phyloP scores from a whole-genome alignment of 2,113 vertebrate species.

The Psilopogon haemacephalus region DNA sequence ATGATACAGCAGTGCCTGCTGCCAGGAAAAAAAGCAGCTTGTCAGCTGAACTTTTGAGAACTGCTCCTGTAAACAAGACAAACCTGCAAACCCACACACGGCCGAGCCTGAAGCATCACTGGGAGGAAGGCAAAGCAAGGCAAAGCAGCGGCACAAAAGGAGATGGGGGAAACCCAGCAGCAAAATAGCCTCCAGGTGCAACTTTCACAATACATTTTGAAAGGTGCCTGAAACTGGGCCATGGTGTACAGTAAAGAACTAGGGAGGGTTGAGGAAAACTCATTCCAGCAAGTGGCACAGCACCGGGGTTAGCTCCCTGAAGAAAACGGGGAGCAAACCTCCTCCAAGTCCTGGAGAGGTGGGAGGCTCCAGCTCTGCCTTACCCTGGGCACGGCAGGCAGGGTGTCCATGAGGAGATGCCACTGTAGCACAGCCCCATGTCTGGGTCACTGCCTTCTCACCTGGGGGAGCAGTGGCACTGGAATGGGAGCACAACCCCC shows the following conservation, averaged over 20 bases:
- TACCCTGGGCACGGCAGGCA: neutral
- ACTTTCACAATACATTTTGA: slow-evolving; percentile 12
- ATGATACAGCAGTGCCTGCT: slow-evolving; percentile 5
- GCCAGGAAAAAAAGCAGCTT: slow-evolving; percentile 49
- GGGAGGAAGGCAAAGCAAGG: slow-evolving; percentile 31
- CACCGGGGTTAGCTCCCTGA: neutral
- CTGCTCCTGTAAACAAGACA: slow-evolving; percentile 24
- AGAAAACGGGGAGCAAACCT: neutral
- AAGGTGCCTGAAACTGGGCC: neutral
- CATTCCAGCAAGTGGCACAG: neutral
- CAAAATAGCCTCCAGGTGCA: neutral
- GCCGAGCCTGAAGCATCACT: neutral
- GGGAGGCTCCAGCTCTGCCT: neutral
- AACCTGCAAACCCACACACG: neutral
- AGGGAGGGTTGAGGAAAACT: neutral
- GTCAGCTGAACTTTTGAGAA: slow-evolving; percentile 51
- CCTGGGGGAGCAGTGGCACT: neutral
- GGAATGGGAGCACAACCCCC: neutral
- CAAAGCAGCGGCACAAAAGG: slow-evolving; percentile 25
- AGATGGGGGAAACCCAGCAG: neutral
- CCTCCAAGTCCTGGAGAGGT: neutral
- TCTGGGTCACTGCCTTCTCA: neutral
- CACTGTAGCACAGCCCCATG: rapidly evolving
- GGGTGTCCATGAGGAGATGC: rapidly evolving
- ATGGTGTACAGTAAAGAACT: neutral